phyloP scores from a whole-genome alignment of 2,888 invertebrate genomes.

The Leptinotarsa haldemani region DNA sequence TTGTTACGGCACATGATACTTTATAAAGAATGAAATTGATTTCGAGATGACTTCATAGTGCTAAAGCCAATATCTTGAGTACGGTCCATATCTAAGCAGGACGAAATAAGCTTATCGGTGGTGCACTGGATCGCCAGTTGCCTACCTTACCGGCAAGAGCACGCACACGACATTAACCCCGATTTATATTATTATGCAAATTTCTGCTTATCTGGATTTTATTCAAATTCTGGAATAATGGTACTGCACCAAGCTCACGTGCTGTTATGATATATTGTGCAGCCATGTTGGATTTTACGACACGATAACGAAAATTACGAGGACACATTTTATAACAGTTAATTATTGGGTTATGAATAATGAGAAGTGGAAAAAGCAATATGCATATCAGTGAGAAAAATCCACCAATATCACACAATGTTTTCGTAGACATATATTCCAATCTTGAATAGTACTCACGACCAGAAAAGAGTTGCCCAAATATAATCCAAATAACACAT shows the following conservation, averaged over 20 bases:
- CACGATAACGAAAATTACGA: constrained; percentile 57
- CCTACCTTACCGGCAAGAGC: constrained; percentile 62
- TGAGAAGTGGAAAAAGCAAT: not conserved
- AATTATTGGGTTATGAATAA: constrained; percentile 16
- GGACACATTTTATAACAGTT: constrained; percentile 33
- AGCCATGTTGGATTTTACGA: constrained; percentile 64
- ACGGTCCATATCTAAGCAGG: constrained; percentile 56
- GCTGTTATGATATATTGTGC: constrained; percentile 65
- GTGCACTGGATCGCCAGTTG: constrained; percentile 60
- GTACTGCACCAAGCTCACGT: constrained; percentile 62
- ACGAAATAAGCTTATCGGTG: constrained; percentile 62
- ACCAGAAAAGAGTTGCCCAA: no score
- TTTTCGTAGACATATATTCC: no score
- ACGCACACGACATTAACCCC: constrained; percentile 67
- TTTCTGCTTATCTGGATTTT: constrained; percentile 62
- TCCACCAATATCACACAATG: no score
- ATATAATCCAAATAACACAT: no score
- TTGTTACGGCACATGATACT: no score
- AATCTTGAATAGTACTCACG: no score
- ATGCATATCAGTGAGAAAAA: not conserved
- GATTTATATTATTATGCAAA: constrained; percentile 68
- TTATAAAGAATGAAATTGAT: not conserved
- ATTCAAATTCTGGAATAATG: constrained; percentile 66
- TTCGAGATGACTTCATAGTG: not conserved
- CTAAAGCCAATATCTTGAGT: not conserved